Evolutionary conservation across 2,113 vertebrate genomes (phyloP).

Genomic region (Albula glossodonta): DNA sequence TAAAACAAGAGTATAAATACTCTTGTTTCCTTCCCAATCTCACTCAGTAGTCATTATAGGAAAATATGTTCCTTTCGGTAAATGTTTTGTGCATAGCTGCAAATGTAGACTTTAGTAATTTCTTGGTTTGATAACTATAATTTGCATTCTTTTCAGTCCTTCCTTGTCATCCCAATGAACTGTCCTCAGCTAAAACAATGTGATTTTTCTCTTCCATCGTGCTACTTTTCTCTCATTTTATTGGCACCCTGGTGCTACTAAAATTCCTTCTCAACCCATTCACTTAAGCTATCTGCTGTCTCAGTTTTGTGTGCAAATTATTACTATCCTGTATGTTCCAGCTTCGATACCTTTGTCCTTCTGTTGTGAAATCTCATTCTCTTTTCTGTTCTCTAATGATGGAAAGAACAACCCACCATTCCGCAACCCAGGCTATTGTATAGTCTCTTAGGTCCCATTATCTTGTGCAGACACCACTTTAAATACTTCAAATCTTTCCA

Average conservation of each 20-base stretch:
- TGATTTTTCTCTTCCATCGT: not conserved
- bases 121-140: not conserved
- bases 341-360: not conserved
- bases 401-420: not conserved
- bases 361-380: not conserved
- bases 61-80: not conserved
- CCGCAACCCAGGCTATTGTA: not conserved
- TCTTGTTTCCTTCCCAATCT: not conserved
- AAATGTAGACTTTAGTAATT: not conserved
- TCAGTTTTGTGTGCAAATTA: not conserved
- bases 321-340: not conserved
- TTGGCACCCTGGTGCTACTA: not conserved
- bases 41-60: not conserved
- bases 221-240: not conserved
- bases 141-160: not conserved
- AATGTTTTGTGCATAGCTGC: not conserved
- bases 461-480: not conserved
- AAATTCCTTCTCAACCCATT: not conserved
- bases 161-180: not conserved
- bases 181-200: not conserved
- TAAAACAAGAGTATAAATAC: no score
- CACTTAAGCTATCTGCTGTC: not conserved
- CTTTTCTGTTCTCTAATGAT: not conserved
- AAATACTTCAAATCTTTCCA: not conserved
- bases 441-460: not conserved